Percentiles rank a stretch among this genome's conserved stretches.
Conservation (phyloP, 2,888 invertebrate species). For the Automeris io region DNA sequence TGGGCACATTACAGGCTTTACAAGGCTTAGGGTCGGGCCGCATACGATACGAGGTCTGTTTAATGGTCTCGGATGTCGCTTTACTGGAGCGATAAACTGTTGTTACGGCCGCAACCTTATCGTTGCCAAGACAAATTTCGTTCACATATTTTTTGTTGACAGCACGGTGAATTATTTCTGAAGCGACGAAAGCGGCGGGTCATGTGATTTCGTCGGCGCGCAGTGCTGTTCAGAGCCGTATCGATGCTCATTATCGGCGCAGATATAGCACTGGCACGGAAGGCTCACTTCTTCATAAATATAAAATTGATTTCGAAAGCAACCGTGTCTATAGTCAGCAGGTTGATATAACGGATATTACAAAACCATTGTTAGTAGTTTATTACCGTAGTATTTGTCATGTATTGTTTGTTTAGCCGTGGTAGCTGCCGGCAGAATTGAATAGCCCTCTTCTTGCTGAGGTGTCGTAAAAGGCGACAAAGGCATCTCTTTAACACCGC, state of each 20-base stretch:
- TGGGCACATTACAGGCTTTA: slow-evolving; percentile 6
- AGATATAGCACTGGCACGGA: slow-evolving; percentile 3
- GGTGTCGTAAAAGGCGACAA: too few species aligned
- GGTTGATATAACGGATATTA: too few species aligned
- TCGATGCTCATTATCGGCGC: slow-evolving; percentile 52
- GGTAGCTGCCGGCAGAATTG: too few species aligned
- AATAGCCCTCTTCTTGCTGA: too few species aligned
- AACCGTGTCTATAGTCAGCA: too few species aligned
- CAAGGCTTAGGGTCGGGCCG: slow-evolving; percentile 3
- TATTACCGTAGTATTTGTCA: too few species aligned
- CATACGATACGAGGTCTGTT: slow-evolving; percentile 6
- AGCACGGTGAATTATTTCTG: slow-evolving; percentile 40
- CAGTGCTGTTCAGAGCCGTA: slow-evolving; percentile 21
- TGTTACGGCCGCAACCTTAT: slow-evolving; percentile 33
- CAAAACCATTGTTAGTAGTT: too few species aligned
- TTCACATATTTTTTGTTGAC: slow-evolving; percentile 50
- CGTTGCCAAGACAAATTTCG: slow-evolving; percentile 40
- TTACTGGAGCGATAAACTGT: slow-evolving; percentile 20
- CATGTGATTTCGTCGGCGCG: slow-evolving; percentile 41
- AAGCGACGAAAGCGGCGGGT: slow-evolving; percentile 30
- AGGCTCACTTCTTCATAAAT: slow-evolving; percentile 3
- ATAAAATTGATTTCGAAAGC: neutral
- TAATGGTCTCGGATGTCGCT: slow-evolving; percentile 7
- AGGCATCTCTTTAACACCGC: too few species aligned
- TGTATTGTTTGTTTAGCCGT: too few species aligned